Evolutionary conservation across 1,140 invertebrate genomes (phyloP).

Genomic region (Zaprionus nigranus): DNA sequence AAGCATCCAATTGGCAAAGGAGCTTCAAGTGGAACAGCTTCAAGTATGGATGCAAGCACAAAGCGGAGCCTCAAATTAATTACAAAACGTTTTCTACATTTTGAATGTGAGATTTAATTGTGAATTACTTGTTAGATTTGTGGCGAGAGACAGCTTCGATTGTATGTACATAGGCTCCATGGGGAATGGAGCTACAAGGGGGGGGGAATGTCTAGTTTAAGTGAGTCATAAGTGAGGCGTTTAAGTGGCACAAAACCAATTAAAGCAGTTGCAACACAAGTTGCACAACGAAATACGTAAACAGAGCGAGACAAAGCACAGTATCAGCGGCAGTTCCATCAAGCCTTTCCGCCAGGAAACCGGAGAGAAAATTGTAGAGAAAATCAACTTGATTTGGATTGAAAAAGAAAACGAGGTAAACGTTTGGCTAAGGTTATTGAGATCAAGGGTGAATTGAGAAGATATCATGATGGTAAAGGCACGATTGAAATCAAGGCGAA

Average conservation of each 20-base stretch:
- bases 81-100: conserved; percentile 69
- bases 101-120: conserved; percentile 78
- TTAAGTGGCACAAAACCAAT: conserved; percentile 41
- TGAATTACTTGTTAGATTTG: conserved; percentile 61
- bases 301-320: conserved; percentile 6
- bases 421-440: too few relatives aligned
- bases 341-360: not conserved
- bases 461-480: too few relatives aligned
- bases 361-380: too few relatives aligned
- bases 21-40: conserved; percentile 9
- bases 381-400: too few relatives aligned
- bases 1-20: conserved; percentile 6
- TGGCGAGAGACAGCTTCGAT: conserved; percentile 30
- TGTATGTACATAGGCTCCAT: conserved; percentile 30
- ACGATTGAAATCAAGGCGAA: not conserved
- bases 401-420: not conserved
- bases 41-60: conserved; percentile 14
- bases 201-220: conserved; percentile 26
- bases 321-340: not conserved
- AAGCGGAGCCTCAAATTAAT: conserved; percentile 66
- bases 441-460: too few relatives aligned
- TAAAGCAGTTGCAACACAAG: conserved; percentile 26
- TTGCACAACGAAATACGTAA: conserved; percentile 27
- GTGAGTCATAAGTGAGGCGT: conserved; percentile 35
- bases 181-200: not conserved